Evolutionary conservation across 2,888 invertebrate species (phyloP).

Genomic region (Hydraecia micacea): DNA sequence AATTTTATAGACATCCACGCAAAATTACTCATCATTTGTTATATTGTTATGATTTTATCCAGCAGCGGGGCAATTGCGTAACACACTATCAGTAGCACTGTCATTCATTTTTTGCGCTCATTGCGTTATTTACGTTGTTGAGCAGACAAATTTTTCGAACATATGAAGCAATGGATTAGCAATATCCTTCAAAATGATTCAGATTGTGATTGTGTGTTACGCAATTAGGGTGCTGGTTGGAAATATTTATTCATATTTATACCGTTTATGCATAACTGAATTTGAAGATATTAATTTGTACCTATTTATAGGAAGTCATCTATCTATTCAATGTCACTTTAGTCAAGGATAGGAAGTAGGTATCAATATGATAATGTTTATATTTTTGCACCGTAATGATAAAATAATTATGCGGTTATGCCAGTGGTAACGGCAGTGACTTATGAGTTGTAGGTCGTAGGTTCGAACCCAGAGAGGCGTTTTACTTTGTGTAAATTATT

Average conservation of each 20-base stretch:
- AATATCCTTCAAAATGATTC: no score
- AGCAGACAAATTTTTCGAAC: no score
- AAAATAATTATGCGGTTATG: neutral
- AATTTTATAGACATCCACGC: no score
- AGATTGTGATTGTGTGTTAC: neutral
- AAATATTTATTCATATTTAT: neutral
- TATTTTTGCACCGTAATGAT: neutral
- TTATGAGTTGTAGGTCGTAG: no score
- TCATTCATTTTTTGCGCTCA: no score
- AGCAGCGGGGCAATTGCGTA: no score
- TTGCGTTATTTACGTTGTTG: no score
- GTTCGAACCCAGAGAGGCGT: no score
- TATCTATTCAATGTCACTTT: conserved; percentile 33
- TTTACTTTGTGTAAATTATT: no score
- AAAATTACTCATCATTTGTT: neutral
- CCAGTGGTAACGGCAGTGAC: no score
- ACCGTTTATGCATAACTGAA: neutral
- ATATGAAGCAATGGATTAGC: no score
- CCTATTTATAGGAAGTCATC: conserved; percentile 34
- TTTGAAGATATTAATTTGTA: conserved; percentile 11
- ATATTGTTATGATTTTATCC: neutral
- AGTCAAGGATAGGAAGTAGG: conserved; percentile 21
- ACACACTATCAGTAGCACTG: neutral
- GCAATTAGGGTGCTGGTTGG: neutral
- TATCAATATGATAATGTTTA: neutral